Conservation (phyloP, 2,888 invertebrate genomes). For the Leucophenga maculata region DNA sequence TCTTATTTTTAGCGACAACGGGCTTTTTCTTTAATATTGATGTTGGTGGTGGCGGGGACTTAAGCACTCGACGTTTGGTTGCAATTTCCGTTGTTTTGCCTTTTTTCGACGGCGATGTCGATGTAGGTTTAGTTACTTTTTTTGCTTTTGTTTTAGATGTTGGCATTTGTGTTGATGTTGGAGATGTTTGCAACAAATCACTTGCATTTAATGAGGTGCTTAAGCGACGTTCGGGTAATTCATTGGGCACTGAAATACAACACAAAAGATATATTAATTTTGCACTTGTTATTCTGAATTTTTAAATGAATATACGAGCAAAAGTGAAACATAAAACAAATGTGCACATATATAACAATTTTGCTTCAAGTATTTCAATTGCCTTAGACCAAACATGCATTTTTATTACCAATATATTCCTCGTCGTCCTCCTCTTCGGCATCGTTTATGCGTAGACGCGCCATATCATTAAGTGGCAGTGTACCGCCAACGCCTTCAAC, state of each 20-base stretch:
- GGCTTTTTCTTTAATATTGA: background rate
- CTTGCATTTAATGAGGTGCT: background rate
- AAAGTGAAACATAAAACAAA: no score
- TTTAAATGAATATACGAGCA: no score
- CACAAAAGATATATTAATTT: background rate
- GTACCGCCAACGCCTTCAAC: background rate
- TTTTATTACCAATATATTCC: conserved; percentile 49
- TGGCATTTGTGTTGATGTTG: no score
- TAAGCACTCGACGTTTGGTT: background rate
- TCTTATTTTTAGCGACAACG: background rate
- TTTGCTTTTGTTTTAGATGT: no score
- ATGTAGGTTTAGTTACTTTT: no score
- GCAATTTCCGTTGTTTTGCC: no score
- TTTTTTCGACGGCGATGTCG: no score
- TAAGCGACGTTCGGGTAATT: background rate
- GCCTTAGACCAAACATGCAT: background rate
- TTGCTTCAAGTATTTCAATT: background rate
- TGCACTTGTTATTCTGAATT: no score
- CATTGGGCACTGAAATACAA: conserved; percentile 10
- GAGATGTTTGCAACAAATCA: background rate
- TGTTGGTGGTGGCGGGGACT: conserved; percentile 9
- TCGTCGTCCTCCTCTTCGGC: conserved; percentile 46
- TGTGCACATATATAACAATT: background rate
- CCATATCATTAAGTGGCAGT: conserved; percentile 46
- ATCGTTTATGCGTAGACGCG: conserved; percentile 43